phyloP scores from a whole-genome alignment of 2,797 vertebrate genomes.

The Myotis pilosus region DNA sequence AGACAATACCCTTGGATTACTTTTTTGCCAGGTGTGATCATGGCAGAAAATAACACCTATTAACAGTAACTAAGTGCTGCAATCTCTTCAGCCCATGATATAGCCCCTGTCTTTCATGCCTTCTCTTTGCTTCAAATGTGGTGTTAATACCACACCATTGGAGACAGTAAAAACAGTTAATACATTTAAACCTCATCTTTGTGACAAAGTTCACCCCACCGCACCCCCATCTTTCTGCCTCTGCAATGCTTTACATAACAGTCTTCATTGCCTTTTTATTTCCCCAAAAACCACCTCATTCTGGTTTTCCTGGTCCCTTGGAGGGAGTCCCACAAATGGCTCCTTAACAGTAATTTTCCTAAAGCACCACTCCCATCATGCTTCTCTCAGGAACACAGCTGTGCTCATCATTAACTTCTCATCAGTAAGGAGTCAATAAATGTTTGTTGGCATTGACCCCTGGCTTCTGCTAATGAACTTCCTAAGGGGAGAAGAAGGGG shows the following conservation, averaged over 20 bases:
- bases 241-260: neutral
- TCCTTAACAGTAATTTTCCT: neutral
- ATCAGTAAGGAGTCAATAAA: neutral
- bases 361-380: neutral
- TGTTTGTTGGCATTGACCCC: constrained; percentile 3
- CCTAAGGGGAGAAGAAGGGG: neutral
- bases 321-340: neutral
- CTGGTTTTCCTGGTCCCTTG: neutral
- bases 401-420: constrained; percentile 14
- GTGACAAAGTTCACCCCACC: neutral
- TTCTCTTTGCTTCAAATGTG: neutral
- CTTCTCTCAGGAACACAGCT: neutral
- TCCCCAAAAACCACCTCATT: neutral
- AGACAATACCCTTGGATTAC: neutral
- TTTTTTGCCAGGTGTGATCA: neutral
- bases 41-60: neutral
- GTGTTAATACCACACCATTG: neutral
- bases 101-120: neutral
- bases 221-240: neutral
- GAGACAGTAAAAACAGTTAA: neutral
- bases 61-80: neutral
- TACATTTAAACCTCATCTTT: neutral
- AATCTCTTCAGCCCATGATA: neutral
- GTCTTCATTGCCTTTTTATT: neutral
- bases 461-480: constrained; percentile 33